Conservation (phyloP, 1,140 invertebrate species). For the Drosophila simulans region DNA sequence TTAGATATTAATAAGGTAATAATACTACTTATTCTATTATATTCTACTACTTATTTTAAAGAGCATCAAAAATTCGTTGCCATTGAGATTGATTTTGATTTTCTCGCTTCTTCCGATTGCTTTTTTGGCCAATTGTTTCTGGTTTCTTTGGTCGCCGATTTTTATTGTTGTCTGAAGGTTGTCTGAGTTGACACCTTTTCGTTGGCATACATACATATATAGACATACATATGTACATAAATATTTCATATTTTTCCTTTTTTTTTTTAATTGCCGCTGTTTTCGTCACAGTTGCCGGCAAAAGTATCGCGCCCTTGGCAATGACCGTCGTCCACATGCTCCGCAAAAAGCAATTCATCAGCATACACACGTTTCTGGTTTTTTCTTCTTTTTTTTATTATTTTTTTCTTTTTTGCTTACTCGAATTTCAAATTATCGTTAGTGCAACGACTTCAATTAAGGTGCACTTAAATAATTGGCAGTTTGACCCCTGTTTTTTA, state of each 20-base stretch:
- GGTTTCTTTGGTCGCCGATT: conserved; percentile 2
- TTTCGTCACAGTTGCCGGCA: conserved; percentile 54
- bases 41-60: background rate
- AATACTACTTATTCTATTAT: too few relatives aligned
- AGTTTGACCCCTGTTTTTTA: conserved; percentile 4
- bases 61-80: background rate
- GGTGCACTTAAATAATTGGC: conserved; percentile 39
- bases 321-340: conserved; percentile 33
- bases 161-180: conserved; percentile 50
- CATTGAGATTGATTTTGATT: conserved; percentile 1
- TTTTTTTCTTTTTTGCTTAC: background rate
- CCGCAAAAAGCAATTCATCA: background rate
- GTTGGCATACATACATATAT: too few relatives aligned
- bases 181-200: conserved; percentile 49
- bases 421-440: conserved; percentile 15
- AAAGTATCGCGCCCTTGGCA: conserved; percentile 56
- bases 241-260: background rate
- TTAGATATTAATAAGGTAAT: too few relatives aligned
- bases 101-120: conserved; percentile 46
- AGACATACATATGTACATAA: too few relatives aligned
- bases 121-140: background rate
- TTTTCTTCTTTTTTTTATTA: background rate
- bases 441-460: conserved; percentile 48
- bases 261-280: conserved; percentile 42
- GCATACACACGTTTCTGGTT: background rate